A percentile compares a stretch with the other conserved stretches of the same genome.
Conservation (phyloP, 2,797 vertebrate genomes). For the Notolepis coatsorum region DNA sequence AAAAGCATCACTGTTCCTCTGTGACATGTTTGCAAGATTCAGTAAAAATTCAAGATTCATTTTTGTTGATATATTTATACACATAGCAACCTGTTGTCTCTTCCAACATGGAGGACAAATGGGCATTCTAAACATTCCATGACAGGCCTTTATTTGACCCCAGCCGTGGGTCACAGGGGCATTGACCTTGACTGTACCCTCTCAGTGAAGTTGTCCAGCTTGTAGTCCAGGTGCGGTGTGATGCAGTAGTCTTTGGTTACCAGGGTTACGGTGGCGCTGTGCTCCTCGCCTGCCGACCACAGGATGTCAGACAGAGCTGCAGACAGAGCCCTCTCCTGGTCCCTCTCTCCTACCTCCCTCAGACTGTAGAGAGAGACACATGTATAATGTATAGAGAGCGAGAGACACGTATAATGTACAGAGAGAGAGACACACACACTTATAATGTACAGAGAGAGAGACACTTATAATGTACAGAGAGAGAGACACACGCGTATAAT, state of each 20-base stretch:
- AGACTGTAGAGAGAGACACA: constrained; percentile 67
- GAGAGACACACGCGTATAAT: too few species aligned
- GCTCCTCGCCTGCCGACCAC: constrained; percentile 85
- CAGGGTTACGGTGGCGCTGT: constrained; percentile 77
- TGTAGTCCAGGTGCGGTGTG: constrained; percentile 63
- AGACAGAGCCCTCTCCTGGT: constrained; percentile 80
- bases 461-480: too few species aligned
- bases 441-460: constrained; percentile 1
- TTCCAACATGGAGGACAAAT: too few species aligned
- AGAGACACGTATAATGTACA: neutral
- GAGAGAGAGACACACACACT: neutral
- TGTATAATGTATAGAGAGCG: neutral
- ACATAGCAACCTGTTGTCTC: too few species aligned
- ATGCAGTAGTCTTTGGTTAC: constrained; percentile 59
- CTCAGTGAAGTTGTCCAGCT: constrained; percentile 80
- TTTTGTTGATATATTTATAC: too few species aligned
- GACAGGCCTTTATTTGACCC: neutral
- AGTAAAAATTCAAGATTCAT: too few species aligned
- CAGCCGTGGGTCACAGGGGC: too few species aligned
- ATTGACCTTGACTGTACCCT: constrained; percentile 72
- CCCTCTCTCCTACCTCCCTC: constrained; percentile 47
- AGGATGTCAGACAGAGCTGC: constrained; percentile 77
- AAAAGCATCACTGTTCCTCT: too few species aligned
- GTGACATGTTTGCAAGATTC: too few species aligned
- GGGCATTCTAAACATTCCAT: neutral